phyloP scores from a whole-genome alignment of 2,888 invertebrate genomes.

The Eretmocerus hayati region DNA sequence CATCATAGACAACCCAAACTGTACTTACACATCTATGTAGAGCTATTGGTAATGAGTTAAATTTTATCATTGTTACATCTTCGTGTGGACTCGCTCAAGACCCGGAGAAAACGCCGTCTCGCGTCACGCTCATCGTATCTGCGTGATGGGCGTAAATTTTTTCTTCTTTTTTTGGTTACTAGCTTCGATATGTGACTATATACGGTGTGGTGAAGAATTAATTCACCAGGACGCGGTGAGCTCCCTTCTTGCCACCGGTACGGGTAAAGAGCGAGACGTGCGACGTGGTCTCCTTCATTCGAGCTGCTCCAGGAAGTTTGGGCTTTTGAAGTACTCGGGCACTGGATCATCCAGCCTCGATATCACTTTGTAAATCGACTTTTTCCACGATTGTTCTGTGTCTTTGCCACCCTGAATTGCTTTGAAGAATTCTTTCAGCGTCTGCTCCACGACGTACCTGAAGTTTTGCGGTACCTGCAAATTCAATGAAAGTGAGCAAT shows the following conservation, averaged over 20 bases:
- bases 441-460: slow-evolving; percentile 94
- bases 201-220: slow-evolving; percentile 36
- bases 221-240: slow-evolving; percentile 31
- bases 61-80: no score
- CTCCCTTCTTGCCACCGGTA: slow-evolving; percentile 34
- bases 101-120: no score
- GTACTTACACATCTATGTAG: no score
- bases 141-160: no score
- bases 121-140: no score
- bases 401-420: slow-evolving; percentile 96
- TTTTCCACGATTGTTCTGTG: slow-evolving; percentile 99
- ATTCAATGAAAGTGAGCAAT: slow-evolving; percentile 2
- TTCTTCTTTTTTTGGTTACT: slow-evolving; percentile 20
- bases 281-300: slow-evolving; percentile 57
- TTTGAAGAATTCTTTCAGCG: slow-evolving; percentile 97
- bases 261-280: slow-evolving; percentile 26
- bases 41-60: no score
- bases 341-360: slow-evolving; percentile 97
- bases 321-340: slow-evolving; percentile 99
- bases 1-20: no score
- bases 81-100: no score
- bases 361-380: slow-evolving; percentile 99
- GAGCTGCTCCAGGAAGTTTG: slow-evolving; percentile 97
- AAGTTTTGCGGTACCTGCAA: slow-evolving; percentile 95
- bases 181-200: slow-evolving; percentile 40